Percentiles rank a stretch among this genome's conserved stretches.
Evolutionary conservation across 2,797 vertebrate genomes (phyloP).

Genomic region (Tokudaia tokunoshimensis): DNA sequence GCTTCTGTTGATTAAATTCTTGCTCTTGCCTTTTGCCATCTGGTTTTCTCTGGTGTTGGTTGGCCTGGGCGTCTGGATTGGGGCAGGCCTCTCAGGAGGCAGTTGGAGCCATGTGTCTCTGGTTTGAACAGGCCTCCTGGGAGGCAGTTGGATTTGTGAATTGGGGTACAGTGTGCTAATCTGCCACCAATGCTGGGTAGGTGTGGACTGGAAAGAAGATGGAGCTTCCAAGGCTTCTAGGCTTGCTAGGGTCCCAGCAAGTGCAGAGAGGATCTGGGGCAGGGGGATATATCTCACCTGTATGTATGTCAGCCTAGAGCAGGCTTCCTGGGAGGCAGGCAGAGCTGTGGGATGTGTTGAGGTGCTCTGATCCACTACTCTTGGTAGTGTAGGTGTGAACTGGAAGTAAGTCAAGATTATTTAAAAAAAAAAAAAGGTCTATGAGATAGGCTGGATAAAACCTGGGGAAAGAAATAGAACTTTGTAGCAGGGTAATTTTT

Average conservation of each 20-base stretch:
- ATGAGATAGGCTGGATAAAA: constrained; percentile 1
- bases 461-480: neutral
- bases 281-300: neutral
- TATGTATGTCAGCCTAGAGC: neutral
- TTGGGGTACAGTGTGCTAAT: neutral
- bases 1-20: neutral
- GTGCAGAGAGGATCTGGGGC: neutral
- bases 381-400: neutral
- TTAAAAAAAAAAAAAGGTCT: neutral
- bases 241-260: neutral
- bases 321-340: neutral
- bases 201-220: neutral
- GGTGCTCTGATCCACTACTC: neutral
- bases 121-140: neutral
- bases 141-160: neutral
- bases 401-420: neutral
- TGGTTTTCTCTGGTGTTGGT: neutral
- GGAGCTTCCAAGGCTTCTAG: neutral
- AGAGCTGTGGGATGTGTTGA: neutral
- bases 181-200: neutral
- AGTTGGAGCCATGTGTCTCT: too few species aligned
- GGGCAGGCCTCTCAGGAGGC: too few species aligned
- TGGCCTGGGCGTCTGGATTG: neutral
- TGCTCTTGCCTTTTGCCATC: neutral
- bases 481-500: neutral